Evolutionary conservation across 2,797 vertebrate genomes (phyloP).

Genomic region (Anguilla anguilla): DNA sequence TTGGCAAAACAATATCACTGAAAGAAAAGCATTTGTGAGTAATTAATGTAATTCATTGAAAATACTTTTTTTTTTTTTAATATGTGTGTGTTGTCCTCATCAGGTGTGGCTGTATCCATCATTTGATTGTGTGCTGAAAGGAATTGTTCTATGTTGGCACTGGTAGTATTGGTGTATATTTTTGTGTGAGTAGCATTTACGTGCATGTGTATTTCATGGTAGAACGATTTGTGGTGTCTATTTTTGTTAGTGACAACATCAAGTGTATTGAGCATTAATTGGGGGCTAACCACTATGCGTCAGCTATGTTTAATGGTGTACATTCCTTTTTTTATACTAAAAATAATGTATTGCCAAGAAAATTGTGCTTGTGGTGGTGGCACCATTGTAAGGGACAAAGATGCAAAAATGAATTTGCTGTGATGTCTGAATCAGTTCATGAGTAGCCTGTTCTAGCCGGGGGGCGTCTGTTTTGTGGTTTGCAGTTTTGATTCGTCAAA

Average conservation of each 20-base stretch:
- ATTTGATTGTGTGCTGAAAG: neutral
- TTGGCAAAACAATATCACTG: neutral
- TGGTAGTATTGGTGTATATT: neutral
- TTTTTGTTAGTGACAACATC: neutral
- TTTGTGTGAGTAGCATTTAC: neutral
- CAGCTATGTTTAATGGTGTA: neutral
- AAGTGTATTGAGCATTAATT: neutral
- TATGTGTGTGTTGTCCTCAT: neutral
- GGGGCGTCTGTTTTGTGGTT: no score
- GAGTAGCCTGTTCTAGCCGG: neutral
- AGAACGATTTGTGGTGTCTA: neutral
- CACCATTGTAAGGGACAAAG: no score
- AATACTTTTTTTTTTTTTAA: neutral
- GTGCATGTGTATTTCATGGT: neutral
- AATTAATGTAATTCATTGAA: neutral
- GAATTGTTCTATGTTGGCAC: neutral
- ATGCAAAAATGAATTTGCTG: no score
- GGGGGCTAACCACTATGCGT: neutral
- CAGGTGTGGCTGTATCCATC: neutral
- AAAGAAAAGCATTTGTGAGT: conserved; percentile 11
- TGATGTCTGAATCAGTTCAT: neutral
- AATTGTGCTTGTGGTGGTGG: no score
- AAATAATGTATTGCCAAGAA: neutral
- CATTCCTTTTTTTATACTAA: no score
- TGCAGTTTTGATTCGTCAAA: no score